A percentile compares a stretch with the other conserved stretches of the same genome.
Evolutionary conservation across 2,888 invertebrate genomes (phyloP).

Genomic region (Panzeria rudis): DNA sequence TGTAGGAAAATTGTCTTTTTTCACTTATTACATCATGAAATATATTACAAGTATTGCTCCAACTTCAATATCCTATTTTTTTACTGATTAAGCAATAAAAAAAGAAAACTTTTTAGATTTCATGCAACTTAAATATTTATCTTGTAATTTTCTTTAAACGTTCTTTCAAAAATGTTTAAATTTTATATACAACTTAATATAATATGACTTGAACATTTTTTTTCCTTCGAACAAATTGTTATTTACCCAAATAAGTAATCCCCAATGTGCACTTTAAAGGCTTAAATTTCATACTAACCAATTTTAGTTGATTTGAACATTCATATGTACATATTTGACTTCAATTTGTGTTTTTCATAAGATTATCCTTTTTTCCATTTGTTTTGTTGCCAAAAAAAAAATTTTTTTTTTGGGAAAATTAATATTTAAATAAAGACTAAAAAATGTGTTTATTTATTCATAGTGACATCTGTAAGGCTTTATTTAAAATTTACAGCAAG

Average conservation of each 20-base stretch:
- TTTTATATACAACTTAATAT: background rate
- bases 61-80: no score
- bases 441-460: constrained; percentile 20
- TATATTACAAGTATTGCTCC: no score
- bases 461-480: constrained; percentile 7
- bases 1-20: no score
- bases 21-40: no score
- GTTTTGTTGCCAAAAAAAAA: constrained; percentile 3
- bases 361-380: constrained; percentile 9
- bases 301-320: background rate
- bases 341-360: background rate
- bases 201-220: no score
- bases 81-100: no score
- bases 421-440: constrained; percentile 35
- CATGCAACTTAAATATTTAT: no score
- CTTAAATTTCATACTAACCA: background rate
- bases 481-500: background rate
- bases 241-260: constrained; percentile 4
- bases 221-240: background rate
- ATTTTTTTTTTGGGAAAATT: background rate
- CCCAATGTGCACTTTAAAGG: background rate
- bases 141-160: background rate
- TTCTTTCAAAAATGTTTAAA: background rate
- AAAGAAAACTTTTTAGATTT: no score
- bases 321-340: background rate